Evolutionary conservation across 2,888 invertebrate genomes (phyloP).

Genomic region (Pemphredon lugubris): DNA sequence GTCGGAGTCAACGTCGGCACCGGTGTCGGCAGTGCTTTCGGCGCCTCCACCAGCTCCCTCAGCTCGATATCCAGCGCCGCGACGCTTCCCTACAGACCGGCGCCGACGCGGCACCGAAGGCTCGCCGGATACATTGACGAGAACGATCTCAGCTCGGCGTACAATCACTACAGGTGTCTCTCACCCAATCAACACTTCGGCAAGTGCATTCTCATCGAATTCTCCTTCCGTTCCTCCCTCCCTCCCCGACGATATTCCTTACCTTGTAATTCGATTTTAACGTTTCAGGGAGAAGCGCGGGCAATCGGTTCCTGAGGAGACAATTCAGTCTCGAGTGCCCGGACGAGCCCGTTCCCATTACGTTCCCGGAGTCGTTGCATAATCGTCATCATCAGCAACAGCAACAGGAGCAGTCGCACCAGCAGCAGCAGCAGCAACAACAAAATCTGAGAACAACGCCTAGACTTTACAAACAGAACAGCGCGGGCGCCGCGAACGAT

Average conservation of each 20-base stretch:
- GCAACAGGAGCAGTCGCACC: slow-evolving; percentile 6
- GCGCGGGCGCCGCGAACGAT: slow-evolving; percentile 86
- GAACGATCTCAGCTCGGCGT: slow-evolving; percentile 87
- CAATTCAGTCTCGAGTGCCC: slow-evolving; percentile 88
- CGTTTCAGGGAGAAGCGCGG: slow-evolving; percentile 49
- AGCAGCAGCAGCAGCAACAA: slow-evolving; percentile 24
- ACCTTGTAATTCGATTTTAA: too few relatives aligned
- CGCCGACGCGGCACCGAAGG: slow-evolving; percentile 77
- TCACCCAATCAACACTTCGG: slow-evolving; percentile 84
- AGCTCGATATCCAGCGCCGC: slow-evolving; percentile 71
- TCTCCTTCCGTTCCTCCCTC: too few relatives aligned
- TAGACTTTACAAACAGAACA: slow-evolving; percentile 86
- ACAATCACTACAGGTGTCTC: slow-evolving; percentile 88
- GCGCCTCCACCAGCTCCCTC: slow-evolving; percentile 82
- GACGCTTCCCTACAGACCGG: slow-evolving; percentile 62
- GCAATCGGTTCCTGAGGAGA: slow-evolving; percentile 83
- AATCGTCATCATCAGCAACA: slow-evolving; percentile 12
- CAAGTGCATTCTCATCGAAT: slow-evolving; percentile 35
- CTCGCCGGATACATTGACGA: slow-evolving; percentile 81
- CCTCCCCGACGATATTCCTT: too few relatives aligned
- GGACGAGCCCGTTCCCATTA: slow-evolving; percentile 81
- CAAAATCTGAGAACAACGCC: slow-evolving; percentile 51
- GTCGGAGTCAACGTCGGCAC: background rate
- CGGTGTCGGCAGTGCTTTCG: slow-evolving; percentile 67
- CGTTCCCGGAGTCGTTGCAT: slow-evolving; percentile 22